Base-by-base conservation (phyloP, 2,888 invertebrate genomes). In the Schizaphis graminum region DNA sequence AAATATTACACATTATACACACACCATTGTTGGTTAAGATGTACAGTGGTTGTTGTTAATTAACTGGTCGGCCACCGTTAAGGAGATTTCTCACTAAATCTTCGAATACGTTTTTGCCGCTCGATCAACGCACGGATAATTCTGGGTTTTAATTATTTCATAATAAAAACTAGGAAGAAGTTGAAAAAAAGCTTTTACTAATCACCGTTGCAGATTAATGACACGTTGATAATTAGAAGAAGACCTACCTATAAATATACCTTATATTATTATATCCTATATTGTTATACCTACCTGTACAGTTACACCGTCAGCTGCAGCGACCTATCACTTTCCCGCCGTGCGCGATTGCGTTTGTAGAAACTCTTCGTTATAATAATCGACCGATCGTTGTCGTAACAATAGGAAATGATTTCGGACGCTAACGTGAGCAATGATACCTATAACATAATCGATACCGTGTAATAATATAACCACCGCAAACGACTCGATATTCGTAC, bases 301-400 rank as follows among this genome's bases (percentile, higher is more conserved):
- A 28, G 13, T 28, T 21, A 89, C 11, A n/a, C 8, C 2, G 56
- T 84, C 8, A 28, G 5, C 86, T 86, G 26, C 57, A 35, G 87
- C n/a, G 87, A n/a, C 16, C 86, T 49, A 77, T 91, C 44, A 92
- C 92, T 92, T 92, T 92, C 87, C 85, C 91, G 90, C 11, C 49
- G 35, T 67, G 87, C 92, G 92, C 49, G 26, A 47, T 87, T 57
- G 56, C 85, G 44, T 92, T 87, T 91, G 67, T 92, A 92, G 87
- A 87, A 92, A 92, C 87, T 49, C 49, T 10, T 67, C 67, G 92
- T 35, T 41, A n/a, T 24, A 56, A 47, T 89, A 89, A 61, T 61
- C 89, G 89, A 56, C 53, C 57, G 61, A 57, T 89, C 57, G 86
- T 47, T 28, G 47, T 28, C 47, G 67, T 49, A 61, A 86, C 35